phyloP scores from a whole-genome alignment of 2,888 invertebrate species.

The Serrognathus titanus region DNA sequence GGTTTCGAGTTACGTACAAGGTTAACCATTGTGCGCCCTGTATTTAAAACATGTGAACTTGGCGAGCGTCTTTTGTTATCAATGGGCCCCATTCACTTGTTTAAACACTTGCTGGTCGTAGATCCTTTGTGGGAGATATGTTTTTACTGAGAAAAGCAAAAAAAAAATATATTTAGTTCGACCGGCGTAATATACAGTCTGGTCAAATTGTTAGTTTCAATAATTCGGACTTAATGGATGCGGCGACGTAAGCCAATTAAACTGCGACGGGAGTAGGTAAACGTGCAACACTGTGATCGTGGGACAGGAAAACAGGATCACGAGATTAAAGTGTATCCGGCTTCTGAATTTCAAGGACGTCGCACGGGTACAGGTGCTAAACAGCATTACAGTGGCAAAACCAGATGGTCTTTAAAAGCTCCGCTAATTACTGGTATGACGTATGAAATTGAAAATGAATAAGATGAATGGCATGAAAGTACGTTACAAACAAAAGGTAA shows the following conservation, averaged over 20 bases:
- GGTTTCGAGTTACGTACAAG: conserved; percentile 43
- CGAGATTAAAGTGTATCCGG: conserved; percentile 19
- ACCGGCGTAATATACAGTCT: background rate
- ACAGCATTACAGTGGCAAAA: conserved; percentile 20
- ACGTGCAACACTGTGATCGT: conserved; percentile 15
- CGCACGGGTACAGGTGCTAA: conserved; percentile 12
- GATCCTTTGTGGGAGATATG: conserved; percentile 26
- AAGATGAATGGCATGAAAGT: no score
- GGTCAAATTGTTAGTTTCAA: background rate
- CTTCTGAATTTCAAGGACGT: conserved; percentile 18
- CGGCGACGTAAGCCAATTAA: no score
- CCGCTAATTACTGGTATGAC: no score
- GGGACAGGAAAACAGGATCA: conserved; percentile 26
- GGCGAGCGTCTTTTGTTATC: conserved; percentile 39
- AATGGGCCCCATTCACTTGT: conserved; percentile 41
- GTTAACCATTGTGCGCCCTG: conserved; percentile 36
- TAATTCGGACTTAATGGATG: no score
- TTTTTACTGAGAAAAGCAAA: conserved; percentile 23
- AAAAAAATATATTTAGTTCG: background rate
- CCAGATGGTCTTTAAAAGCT: conserved; percentile 17
- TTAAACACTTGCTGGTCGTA: conserved; percentile 37
- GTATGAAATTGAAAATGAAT: no score
- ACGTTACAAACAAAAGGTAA: no score
- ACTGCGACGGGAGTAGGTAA: background rate
- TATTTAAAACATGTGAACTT: conserved; percentile 40